Evolutionary conservation across 2,113 vertebrate species (phyloP).

Genomic region (Pyrgilauda ruficollis): DNA sequence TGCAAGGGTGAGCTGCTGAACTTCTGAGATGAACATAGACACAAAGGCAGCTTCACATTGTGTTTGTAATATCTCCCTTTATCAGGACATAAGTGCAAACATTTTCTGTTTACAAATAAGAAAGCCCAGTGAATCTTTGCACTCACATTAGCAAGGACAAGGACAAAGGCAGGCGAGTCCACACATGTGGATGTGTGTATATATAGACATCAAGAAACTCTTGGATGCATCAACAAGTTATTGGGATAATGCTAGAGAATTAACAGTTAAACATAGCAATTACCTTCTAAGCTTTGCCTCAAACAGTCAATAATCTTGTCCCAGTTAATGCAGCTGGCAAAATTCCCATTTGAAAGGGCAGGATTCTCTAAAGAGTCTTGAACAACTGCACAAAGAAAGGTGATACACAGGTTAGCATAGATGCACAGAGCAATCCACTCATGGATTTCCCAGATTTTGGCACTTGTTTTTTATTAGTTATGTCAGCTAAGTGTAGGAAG

Average conservation of each 20-base stretch:
- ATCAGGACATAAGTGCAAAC: slow-evolving; percentile 73
- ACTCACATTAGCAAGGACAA: not conserved
- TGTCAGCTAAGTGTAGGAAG: not conserved
- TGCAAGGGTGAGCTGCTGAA: slow-evolving; percentile 79
- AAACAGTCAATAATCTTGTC: not conserved
- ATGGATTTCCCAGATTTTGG: not conserved
- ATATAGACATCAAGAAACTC: not conserved
- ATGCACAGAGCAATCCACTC: not conserved
- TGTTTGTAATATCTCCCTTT: slow-evolving; percentile 70
- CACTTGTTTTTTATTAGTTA: not conserved
- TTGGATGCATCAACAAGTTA: not conserved
- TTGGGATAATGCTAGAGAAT: not conserved
- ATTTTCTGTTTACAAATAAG: slow-evolving; percentile 67
- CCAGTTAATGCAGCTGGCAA: not conserved
- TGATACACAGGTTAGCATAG: not conserved
- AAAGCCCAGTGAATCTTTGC: not conserved
- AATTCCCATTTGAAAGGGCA: not conserved
- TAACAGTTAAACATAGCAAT: slow-evolving; percentile 7
- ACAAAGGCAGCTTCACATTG: slow-evolving; percentile 67
- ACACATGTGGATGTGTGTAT: not conserved
- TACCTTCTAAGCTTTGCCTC: not conserved
- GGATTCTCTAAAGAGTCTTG: not conserved
- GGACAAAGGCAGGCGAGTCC: not conserved
- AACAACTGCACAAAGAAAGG: not conserved
- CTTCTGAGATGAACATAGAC: slow-evolving; percentile 75